Evolutionary conservation across 2,113 vertebrate species (phyloP).

Genomic region (Sapayoa aenigma): DNA sequence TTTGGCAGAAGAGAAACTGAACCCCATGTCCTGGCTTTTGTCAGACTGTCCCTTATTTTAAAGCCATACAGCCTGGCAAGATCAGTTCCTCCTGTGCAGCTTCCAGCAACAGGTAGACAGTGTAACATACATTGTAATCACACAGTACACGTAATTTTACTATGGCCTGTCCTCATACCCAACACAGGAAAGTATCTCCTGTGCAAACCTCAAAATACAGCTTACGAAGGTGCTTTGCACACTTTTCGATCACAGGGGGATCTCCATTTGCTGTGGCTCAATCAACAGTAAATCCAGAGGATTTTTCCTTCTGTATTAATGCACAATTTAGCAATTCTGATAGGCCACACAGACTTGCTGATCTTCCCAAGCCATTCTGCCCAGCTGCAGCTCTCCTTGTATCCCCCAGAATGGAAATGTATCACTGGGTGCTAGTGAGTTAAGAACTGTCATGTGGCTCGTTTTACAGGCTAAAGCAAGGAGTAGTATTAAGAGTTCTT

Average conservation of each 20-base stretch:
- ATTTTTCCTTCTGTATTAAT: background rate
- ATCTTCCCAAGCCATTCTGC: background rate
- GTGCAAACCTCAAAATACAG: background rate
- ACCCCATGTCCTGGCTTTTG: background rate
- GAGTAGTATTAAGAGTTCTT: background rate
- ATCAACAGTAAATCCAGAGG: background rate
- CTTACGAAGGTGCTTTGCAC: background rate
- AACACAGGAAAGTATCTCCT: background rate
- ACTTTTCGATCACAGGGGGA: background rate
- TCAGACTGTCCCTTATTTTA: background rate
- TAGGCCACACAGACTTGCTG: background rate
- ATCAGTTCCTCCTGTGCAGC: background rate
- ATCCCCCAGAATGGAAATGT: background rate
- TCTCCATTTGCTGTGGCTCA: background rate
- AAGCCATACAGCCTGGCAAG: background rate
- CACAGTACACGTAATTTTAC: background rate
- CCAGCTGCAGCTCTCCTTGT: background rate
- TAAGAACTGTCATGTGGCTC: background rate
- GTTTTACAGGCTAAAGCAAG: background rate
- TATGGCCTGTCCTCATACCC: background rate
- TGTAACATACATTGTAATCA: background rate
- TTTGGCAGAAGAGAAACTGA: background rate
- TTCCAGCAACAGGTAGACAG: background rate
- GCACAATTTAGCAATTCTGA: accelerated
- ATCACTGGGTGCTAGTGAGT: background rate